phyloP scores from a whole-genome alignment of 2,113 vertebrate species.

The Centropus unirufus region DNA sequence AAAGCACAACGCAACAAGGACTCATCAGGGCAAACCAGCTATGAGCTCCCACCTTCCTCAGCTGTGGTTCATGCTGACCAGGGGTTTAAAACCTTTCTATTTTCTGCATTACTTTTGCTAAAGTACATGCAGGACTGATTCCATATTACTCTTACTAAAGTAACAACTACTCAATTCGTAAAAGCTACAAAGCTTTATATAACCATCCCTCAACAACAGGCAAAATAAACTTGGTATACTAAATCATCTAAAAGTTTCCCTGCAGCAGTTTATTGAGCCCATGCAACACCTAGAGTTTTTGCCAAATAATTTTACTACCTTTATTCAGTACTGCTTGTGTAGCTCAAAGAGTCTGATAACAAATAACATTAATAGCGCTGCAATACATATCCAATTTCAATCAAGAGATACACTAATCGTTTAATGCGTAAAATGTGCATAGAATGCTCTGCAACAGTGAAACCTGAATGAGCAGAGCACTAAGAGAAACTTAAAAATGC shows the following conservation, averaged over 20 bases:
- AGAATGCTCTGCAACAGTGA: neutral
- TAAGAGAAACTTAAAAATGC: neutral
- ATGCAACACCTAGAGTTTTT: neutral
- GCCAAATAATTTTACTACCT: neutral
- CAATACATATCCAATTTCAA: neutral
- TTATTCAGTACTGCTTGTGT: neutral
- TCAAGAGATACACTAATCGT: neutral
- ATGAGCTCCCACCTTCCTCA: fast-evolving
- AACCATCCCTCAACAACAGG: neutral
- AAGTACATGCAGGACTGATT: neutral
- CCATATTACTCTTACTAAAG: neutral
- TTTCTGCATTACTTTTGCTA: neutral
- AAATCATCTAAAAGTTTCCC: neutral
- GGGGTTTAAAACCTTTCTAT: neutral
- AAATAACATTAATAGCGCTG: neutral
- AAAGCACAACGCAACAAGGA: neutral
- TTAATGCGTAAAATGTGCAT: neutral
- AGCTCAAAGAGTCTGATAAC: neutral
- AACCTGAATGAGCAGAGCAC: neutral
- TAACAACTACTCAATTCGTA: neutral
- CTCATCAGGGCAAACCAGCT: neutral
- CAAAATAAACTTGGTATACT: neutral
- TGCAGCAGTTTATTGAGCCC: neutral
- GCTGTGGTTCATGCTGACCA: neutral
- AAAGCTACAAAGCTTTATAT: neutral